Evolutionary conservation across 2,888 invertebrate species (phyloP).

Genomic region (Pheosia tremula): DNA sequence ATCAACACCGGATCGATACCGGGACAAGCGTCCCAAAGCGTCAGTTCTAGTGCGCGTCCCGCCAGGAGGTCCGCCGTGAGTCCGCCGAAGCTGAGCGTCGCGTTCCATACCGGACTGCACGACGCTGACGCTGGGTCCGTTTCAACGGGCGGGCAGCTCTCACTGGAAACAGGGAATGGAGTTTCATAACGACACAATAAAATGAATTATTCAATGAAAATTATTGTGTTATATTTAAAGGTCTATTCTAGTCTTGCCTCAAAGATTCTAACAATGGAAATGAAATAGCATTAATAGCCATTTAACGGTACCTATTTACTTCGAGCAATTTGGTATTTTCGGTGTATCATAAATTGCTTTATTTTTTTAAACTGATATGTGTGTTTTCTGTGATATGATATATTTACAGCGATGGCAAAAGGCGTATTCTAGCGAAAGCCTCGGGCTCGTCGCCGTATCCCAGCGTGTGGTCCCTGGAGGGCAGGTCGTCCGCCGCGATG

Average conservation of each 20-base stretch:
- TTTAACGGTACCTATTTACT: too few relatives aligned
- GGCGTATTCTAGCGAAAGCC: conserved; percentile 92
- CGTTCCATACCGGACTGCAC: conserved; percentile 96
- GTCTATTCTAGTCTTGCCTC: too few relatives aligned
- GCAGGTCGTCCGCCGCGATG: conserved; percentile 93
- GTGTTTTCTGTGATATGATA: background rate
- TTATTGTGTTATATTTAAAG: conserved; percentile 84
- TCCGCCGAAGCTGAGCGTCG: conserved; percentile 92
- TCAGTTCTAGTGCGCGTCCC: conserved; percentile 92
- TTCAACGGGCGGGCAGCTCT: conserved; percentile 90
- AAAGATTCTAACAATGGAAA: too few relatives aligned
- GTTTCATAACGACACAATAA: background rate
- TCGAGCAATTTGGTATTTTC: too few relatives aligned
- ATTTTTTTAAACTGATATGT: too few relatives aligned
- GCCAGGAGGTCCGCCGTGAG: conserved; percentile 92
- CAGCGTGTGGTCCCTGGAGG: conserved; percentile 89
- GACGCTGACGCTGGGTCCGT: conserved; percentile 94
- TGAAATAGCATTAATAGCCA: too few relatives aligned
- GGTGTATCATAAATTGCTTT: background rate
- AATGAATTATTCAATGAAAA: too few relatives aligned
- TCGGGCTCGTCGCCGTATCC: conserved; percentile 92
- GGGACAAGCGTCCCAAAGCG: conserved; percentile 94
- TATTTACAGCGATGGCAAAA: conserved; percentile 91
- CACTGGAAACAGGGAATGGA: conserved; percentile 69
- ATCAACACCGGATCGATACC: conserved; percentile 92